phyloP scores from a whole-genome alignment of 2,113 vertebrate genomes.

The Tylochromis polylepis region DNA sequence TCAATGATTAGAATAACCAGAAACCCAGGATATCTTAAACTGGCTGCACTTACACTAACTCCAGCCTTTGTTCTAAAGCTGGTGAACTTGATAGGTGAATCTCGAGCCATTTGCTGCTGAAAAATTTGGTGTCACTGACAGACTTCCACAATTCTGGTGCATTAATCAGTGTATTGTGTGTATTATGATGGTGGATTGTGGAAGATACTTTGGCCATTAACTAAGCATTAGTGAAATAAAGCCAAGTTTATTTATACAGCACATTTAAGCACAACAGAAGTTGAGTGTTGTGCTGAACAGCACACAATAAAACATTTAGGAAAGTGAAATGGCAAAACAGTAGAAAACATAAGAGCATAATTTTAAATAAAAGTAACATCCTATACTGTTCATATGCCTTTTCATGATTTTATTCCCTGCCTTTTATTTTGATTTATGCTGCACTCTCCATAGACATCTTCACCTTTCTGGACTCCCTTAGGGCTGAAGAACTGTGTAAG shows the following conservation, averaged over 20 bases:
- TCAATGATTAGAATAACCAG: not conserved
- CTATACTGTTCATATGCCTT: not conserved
- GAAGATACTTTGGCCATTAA: not conserved
- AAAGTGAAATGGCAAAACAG: not conserved
- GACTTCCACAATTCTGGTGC: not conserved
- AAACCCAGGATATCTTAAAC: not conserved
- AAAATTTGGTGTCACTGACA: not conserved
- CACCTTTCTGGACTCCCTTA: not conserved
- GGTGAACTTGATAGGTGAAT: not conserved
- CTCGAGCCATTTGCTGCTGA: not conserved
- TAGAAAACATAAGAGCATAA: not conserved
- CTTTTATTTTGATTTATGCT: not conserved
- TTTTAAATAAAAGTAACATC: not conserved
- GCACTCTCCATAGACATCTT: not conserved
- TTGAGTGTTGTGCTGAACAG: not conserved
- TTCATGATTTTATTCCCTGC: not conserved
- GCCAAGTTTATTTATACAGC: not conserved
- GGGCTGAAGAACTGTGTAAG: not conserved
- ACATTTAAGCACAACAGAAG: not conserved
- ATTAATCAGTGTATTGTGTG: not conserved
- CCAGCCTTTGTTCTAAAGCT: not conserved
- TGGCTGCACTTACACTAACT: fast-evolving
- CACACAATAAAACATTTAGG: not conserved
- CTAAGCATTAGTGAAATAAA: not conserved
- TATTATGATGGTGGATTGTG: fast-evolving